Evolutionary conservation across 2,888 invertebrate genomes (phyloP).

Genomic region (Synanthedon myopaeformis): DNA sequence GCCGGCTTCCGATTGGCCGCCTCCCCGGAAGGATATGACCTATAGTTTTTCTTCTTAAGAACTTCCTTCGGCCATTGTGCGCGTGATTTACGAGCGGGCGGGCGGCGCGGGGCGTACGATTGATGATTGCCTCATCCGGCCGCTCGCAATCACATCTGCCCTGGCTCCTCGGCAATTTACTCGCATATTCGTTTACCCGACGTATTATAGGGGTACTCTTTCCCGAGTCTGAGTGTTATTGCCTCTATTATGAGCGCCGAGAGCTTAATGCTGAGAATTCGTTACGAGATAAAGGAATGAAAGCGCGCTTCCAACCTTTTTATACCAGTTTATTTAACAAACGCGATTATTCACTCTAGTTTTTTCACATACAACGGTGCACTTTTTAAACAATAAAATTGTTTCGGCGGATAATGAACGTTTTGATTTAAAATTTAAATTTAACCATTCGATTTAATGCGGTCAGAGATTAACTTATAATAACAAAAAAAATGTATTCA

Average conservation of each 20-base stretch:
- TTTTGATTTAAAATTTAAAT: too few relatives aligned
- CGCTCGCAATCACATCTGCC: slow-evolving; percentile 57
- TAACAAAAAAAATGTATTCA: too few relatives aligned
- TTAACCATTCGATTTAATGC: too few relatives aligned
- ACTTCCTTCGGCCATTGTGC: slow-evolving; percentile 67
- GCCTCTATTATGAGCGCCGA: slow-evolving; percentile 48
- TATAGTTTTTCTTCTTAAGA: slow-evolving; percentile 72
- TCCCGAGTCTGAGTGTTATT: slow-evolving; percentile 60
- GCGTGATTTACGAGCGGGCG: slow-evolving; percentile 60
- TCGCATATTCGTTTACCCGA: slow-evolving; percentile 66
- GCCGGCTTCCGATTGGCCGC: slow-evolving; percentile 64
- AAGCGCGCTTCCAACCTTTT: slow-evolving; percentile 9
- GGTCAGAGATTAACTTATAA: too few relatives aligned
- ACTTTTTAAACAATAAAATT: too few relatives aligned
- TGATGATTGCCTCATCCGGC: slow-evolving; percentile 63
- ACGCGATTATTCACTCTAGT: slow-evolving; percentile 8
- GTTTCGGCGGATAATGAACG: too few relatives aligned
- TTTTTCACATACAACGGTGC: neutral
- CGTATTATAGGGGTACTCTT: slow-evolving; percentile 59
- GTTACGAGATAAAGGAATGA: slow-evolving; percentile 21
- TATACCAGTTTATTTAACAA: slow-evolving; percentile 13
- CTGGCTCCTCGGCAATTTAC: slow-evolving; percentile 56
- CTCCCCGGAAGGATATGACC: slow-evolving; percentile 69
- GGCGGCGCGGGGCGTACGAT: slow-evolving; percentile 38
- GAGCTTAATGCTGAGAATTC: slow-evolving; percentile 45